phyloP scores from a whole-genome alignment of 2,797 vertebrate species.

The Leuciscus waleckii region DNA sequence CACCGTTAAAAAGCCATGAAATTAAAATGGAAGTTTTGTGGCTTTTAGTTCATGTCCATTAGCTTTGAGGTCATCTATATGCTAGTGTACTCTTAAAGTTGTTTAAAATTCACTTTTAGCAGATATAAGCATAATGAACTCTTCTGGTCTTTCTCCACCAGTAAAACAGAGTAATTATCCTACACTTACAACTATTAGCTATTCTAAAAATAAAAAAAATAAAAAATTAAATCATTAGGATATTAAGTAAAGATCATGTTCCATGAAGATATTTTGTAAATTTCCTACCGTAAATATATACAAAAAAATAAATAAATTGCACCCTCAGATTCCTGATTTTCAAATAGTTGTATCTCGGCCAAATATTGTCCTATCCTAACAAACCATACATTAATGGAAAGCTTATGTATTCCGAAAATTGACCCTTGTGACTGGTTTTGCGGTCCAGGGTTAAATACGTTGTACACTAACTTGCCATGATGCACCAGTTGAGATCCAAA shows the following conservation, averaged over 20 bases:
- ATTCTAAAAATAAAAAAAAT: too few relatives aligned
- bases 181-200: not conserved
- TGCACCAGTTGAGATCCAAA: not conserved
- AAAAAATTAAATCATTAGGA: too few relatives aligned
- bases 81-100: not conserved
- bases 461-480: not conserved
- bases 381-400: too few relatives aligned
- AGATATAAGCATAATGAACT: not conserved
- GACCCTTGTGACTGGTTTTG: too few relatives aligned
- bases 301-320: too few relatives aligned
- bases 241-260: too few relatives aligned
- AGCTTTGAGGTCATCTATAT: conserved; percentile 10
- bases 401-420: too few relatives aligned
- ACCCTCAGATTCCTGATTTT: too few relatives aligned
- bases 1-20: not conserved
- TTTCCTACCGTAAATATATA: too few relatives aligned
- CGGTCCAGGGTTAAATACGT: not conserved
- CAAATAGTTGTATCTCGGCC: too few relatives aligned
- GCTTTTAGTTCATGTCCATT: conserved; percentile 1
- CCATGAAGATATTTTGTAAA: too few relatives aligned
- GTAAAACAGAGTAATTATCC: not conserved
- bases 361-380: too few relatives aligned
- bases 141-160: not conserved
- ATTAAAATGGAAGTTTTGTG: not conserved
- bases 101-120: not conserved